These are phyloP conservation scores for Bombus soroeensis DNA, from an alignment of 1,140 invertebrate genomes.

Conservation along the genomic window DNA sequence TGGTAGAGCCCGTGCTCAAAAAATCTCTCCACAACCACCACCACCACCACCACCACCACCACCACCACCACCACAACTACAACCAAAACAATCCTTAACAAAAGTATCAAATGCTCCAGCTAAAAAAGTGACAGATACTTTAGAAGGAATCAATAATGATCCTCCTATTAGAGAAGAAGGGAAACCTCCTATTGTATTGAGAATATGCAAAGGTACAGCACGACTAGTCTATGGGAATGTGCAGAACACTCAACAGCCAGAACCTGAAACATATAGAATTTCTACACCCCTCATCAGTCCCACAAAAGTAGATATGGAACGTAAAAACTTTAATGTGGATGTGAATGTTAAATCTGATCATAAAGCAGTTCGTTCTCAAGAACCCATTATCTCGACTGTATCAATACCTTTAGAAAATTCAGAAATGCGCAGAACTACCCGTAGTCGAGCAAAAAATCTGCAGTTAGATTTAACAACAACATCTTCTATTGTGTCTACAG, in stretches of 20 bases:
- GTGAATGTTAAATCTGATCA: conserved; percentile 63
- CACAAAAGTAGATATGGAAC: conserved; percentile 71
- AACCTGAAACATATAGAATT: conserved; percentile 76
- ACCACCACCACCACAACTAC: conserved; percentile 61
- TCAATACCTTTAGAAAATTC: conserved; percentile 78
- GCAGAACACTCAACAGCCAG: conserved; percentile 65
- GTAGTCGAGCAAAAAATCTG: conserved; percentile 78
- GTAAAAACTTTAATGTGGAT: conserved; percentile 63
- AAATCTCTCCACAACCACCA: conserved; percentile 71
- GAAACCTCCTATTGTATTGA: conserved; percentile 87
- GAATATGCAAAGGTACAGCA: conserved; percentile 87
- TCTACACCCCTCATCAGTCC: conserved; percentile 72
- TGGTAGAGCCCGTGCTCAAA: conserved; percentile 67
- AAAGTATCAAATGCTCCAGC: conserved; percentile 61
- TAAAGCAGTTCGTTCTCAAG: conserved; percentile 63
- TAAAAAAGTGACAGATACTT: conserved; percentile 66
- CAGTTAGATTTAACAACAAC: conserved; percentile 70
- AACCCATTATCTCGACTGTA: conserved; percentile 74
- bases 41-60: conserved; percentile 64
- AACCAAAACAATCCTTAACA: conserved; percentile 74
- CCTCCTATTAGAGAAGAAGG: conserved; percentile 76
- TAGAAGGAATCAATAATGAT: conserved; percentile 64
- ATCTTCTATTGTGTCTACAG: conserved; percentile 46
- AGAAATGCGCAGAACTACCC: conserved; percentile 78
- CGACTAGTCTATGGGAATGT: conserved; percentile 81